phyloP scores from a whole-genome alignment of 2,888 invertebrate genomes.

The Seladonia tumulorum region DNA sequence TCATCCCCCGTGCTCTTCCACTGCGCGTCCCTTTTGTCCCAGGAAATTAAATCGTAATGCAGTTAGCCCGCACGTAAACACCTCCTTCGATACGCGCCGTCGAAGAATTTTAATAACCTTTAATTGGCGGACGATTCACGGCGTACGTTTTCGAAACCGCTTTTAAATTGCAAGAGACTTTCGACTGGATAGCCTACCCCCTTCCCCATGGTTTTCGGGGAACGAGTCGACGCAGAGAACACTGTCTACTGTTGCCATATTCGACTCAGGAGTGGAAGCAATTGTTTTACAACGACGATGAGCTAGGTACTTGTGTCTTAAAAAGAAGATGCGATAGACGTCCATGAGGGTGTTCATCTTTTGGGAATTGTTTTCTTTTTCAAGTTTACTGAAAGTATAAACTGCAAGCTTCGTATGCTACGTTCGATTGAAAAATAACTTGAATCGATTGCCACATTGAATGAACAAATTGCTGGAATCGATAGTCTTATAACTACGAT shows the following conservation, averaged over 20 bases:
- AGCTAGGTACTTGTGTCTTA: too few relatives aligned
- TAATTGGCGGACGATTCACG: neutral
- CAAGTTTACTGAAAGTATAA: neutral
- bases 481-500: too few relatives aligned
- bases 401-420: too few relatives aligned
- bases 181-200: neutral
- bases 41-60: conserved; percentile 57
- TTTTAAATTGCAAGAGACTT: neutral
- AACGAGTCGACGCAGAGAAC: neutral
- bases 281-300: neutral
- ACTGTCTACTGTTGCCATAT: neutral
- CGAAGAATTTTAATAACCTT: conserved; percentile 42
- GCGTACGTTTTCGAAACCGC: neutral
- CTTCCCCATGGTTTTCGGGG: neutral
- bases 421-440: too few relatives aligned
- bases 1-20: neutral
- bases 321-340: too few relatives aligned
- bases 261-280: neutral
- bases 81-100: conserved; percentile 24
- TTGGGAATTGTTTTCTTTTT: neutral
- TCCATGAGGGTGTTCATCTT: too few relatives aligned
- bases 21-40: conserved; percentile 33
- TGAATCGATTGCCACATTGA: too few relatives aligned
- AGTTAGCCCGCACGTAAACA: conserved; percentile 29
- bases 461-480: too few relatives aligned